Percentiles rank a stretch among this genome's conserved stretches.
Conservation (phyloP, 2,113 vertebrate genomes). For the Syngnathoides biaculeatus region DNA sequence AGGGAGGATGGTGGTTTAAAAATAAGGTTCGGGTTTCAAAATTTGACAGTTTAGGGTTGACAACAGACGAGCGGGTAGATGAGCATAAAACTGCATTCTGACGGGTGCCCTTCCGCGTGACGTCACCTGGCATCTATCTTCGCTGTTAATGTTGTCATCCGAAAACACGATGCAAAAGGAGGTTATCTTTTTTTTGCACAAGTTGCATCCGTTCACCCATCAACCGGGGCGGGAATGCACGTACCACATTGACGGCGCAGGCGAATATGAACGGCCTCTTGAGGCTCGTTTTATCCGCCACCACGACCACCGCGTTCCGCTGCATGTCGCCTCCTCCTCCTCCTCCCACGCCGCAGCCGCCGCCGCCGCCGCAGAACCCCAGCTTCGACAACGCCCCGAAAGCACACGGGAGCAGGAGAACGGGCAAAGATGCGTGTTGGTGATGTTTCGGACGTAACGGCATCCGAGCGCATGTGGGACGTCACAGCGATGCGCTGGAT, state of each 20-base stretch:
- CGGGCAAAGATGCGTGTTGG: background rate
- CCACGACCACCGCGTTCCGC: slow-evolving; percentile 64
- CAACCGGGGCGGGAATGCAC: slow-evolving; percentile 12
- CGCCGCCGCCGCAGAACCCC: slow-evolving; percentile 16
- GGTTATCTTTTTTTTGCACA: background rate
- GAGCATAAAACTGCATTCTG: background rate
- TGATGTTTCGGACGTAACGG: slow-evolving; percentile 15
- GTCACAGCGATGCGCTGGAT: slow-evolving; percentile 43
- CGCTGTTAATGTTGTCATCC: background rate
- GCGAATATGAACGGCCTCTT: slow-evolving; percentile 67
- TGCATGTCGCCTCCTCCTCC: slow-evolving; percentile 49
- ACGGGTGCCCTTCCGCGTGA: background rate
- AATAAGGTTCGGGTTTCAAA: no score
- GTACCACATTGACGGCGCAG: slow-evolving; percentile 65
- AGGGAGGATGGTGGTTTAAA: no score
- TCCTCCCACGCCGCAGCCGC: slow-evolving; percentile 10
- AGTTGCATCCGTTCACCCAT: slow-evolving; percentile 1
- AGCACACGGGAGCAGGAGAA: background rate
- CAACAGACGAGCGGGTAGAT: no score
- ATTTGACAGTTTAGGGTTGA: no score
- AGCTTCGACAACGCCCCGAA: slow-evolving; percentile 5
- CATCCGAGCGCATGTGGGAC: slow-evolving; percentile 45
- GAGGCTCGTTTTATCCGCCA: slow-evolving; percentile 66
- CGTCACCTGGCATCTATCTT: background rate
- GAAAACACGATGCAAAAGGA: background rate